Percentiles rank a stretch among this genome's conserved stretches.
These are phyloP conservation scores for Cheilosia variabilis DNA, from an alignment of 2,888 invertebrate species.

Conservation along the genomic window DNA sequence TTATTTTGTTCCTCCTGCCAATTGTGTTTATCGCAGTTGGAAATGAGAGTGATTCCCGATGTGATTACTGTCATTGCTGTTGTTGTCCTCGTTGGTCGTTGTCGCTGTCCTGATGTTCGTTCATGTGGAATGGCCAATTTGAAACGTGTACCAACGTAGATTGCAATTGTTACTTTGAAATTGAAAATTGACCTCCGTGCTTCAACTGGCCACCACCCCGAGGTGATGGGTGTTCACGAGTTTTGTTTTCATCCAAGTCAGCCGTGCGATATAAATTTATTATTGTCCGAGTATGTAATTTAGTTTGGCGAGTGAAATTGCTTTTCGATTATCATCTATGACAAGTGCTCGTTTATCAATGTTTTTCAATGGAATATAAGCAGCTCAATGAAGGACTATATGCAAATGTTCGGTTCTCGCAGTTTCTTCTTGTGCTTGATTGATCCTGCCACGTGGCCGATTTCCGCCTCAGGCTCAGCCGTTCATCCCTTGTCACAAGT, in stretches of 20 bases:
- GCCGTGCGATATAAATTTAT: conserved; percentile 54
- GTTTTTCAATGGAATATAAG: too few relatives aligned
- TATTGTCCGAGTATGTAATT: conserved; percentile 39
- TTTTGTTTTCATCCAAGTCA: conserved; percentile 55
- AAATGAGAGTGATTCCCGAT: conserved; percentile 71
- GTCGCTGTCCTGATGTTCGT: conserved; percentile 51
- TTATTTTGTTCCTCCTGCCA: conserved; percentile 45
- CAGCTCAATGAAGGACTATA: too few relatives aligned
- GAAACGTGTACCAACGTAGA: conserved; percentile 57
- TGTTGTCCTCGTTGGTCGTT: conserved; percentile 60
- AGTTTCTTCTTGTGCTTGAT: too few relatives aligned
- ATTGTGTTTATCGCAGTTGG: conserved; percentile 70
- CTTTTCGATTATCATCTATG: conserved; percentile 46
- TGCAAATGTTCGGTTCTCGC: too few relatives aligned
- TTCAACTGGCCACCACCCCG: conserved; percentile 5
- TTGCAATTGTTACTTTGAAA: conserved; percentile 67
- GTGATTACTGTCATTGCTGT: conserved; percentile 75
- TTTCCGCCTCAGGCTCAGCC: too few relatives aligned
- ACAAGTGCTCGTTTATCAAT: conserved; percentile 5
- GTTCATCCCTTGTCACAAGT: too few relatives aligned
- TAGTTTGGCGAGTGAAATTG: conserved; percentile 48
- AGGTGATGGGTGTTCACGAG: conserved; percentile 52
- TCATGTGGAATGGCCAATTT: conserved; percentile 72
- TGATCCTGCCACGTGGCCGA: too few relatives aligned
- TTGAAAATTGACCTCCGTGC: conserved; percentile 65